These are phyloP conservation scores for Nasonia vitripennis DNA, from an alignment of 1,140 invertebrate species.

Conservation along the genomic window DNA sequence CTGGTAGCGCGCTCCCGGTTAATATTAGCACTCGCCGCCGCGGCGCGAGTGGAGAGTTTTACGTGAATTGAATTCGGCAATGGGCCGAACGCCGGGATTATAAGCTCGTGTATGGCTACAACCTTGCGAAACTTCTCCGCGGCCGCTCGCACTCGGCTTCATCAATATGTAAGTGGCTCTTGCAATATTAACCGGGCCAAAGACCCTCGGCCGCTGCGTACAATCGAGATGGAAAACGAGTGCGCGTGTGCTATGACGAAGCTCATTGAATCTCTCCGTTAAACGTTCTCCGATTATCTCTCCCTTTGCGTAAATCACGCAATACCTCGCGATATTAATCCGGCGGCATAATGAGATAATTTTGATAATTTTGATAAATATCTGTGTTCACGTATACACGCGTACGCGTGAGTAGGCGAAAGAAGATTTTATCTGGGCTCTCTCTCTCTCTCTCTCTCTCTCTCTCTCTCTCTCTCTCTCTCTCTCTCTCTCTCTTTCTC, in stretches of 20 bases:
- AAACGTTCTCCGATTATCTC: not conserved
- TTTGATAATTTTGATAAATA: constrained; percentile 5
- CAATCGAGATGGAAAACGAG: too few relatives aligned
- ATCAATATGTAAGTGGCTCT: constrained; percentile 25
- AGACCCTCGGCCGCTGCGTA: not conserved
- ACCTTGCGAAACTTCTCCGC: not conserved
- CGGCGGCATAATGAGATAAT: not conserved
- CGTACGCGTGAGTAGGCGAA: not conserved
- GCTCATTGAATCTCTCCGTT: not conserved
- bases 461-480: too few relatives aligned
- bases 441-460: too few relatives aligned
- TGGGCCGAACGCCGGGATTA: not conserved
- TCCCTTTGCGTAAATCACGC: not conserved
- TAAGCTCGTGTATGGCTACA: not conserved
- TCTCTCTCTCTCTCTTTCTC: too few relatives aligned
- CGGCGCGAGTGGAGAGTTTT: not conserved
- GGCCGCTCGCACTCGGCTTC: not conserved
- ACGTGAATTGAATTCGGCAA: constrained; percentile 35
- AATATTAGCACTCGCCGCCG: not conserved
- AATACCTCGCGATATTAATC: not conserved
- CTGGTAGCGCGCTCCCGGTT: constrained; percentile 22
- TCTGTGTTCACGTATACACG: not conserved
- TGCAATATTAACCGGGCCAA: constrained; percentile 7
- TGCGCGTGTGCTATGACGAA: too few relatives aligned
- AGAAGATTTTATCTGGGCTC: constrained; percentile 7